These are phyloP conservation scores for Clitarchus hookeri DNA, from an alignment of 2,888 invertebrate genomes.

Conservation along the genomic window DNA sequence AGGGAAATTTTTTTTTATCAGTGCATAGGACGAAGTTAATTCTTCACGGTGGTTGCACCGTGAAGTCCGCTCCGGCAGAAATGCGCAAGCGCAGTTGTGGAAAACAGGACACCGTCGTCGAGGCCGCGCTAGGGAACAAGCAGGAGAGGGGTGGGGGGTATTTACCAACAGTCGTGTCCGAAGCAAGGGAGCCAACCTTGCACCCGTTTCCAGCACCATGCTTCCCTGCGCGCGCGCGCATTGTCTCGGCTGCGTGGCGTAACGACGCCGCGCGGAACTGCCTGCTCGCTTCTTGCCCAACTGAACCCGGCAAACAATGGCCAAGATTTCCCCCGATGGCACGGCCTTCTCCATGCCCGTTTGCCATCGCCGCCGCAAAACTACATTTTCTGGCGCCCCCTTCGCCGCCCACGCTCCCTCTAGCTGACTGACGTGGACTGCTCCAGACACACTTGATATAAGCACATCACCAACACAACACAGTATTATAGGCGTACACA, in stretches of 20 bases:
- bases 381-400: background rate
- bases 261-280: background rate
- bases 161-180: slow-evolving; percentile 9
- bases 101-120: no score
- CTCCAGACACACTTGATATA: no score
- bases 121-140: background rate
- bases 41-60: no score
- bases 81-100: no score
- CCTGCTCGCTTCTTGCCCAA: background rate
- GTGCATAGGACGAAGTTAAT: no score
- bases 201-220: background rate
- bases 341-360: no score
- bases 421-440: no score
- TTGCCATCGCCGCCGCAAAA: background rate
- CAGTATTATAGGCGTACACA: no score
- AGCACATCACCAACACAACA: no score
- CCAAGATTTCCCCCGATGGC: background rate
- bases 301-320: background rate
- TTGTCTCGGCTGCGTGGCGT: background rate
- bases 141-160: background rate
- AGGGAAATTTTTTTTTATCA: no score
- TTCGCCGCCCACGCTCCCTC: background rate
- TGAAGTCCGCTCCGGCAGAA: no score
- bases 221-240: background rate
- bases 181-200: slow-evolving; percentile 2